phyloP scores from a whole-genome alignment of 2,113 vertebrate genomes.

The Pachypanchax playfairii region DNA sequence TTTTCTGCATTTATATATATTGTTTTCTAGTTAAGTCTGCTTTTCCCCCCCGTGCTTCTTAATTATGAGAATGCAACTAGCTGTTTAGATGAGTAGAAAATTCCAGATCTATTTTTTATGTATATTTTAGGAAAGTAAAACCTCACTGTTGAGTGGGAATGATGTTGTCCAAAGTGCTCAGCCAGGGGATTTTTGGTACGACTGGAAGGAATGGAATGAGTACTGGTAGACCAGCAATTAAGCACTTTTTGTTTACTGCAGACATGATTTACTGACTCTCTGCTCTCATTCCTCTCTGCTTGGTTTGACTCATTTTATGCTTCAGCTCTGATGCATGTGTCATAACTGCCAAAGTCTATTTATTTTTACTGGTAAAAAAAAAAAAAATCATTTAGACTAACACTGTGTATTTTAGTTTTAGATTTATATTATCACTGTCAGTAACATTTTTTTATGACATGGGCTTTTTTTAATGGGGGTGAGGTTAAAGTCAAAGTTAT shows the following conservation, averaged over 20 bases:
- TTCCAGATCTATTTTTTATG: slow-evolving; percentile 9
- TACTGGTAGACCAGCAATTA: slow-evolving; percentile 9
- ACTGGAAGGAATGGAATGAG: neutral
- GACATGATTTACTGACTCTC: neutral
- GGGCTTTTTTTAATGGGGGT: neutral
- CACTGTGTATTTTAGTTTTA: slow-evolving; percentile 48
- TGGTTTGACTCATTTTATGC: slow-evolving; percentile 4
- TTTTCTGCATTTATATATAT: slow-evolving; percentile 13
- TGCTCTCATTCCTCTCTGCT: neutral
- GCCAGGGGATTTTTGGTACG: slow-evolving; percentile 2
- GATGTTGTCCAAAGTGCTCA: neutral
- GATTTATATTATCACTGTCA: neutral
- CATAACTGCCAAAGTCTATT: slow-evolving; percentile 56
- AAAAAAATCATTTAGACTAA: slow-evolving; percentile 11
- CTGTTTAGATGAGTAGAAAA: neutral
- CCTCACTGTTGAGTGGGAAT: neutral
- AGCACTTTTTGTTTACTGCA: slow-evolving; percentile 43
- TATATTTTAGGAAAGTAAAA: slow-evolving; percentile 8
- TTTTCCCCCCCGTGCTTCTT: neutral
- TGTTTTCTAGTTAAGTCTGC: neutral
- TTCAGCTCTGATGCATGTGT: neutral
- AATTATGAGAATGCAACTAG: neutral
- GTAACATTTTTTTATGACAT: slow-evolving; percentile 17
- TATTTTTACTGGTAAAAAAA: slow-evolving; percentile 47
- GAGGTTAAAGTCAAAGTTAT: slow-evolving; percentile 23